Base-by-base conservation (phyloP, 2,797 vertebrate genomes). In the Oreortyx pictus region DNA sequence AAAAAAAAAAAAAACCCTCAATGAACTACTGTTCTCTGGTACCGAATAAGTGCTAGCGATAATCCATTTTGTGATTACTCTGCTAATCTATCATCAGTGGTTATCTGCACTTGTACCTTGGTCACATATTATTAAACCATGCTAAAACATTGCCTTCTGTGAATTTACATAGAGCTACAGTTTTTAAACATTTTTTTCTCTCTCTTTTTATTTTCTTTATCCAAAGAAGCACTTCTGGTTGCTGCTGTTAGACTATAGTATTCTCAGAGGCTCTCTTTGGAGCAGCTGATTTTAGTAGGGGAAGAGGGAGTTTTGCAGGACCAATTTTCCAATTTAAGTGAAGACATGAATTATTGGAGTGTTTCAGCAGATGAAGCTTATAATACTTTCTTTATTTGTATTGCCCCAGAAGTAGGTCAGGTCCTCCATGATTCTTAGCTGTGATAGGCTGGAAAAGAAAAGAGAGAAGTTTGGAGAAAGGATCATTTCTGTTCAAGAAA, bases 41-140 rank as follows among this genome's bases (percentile, higher is more conserved):
- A 80, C 61, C 82, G 44, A 96, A 92, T 66, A 91, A 79, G 54
- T n/a, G 12, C 83, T n/a, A 76, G 22, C 27, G 15, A 90, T 88
- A 49, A 95, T 61, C 31, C 22, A 70, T 59, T 90, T 83, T 83
- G 15, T 73, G 68, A 79, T 29, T 89, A 50, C 81, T 33, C 9
- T 57, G 37, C 41, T 41, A 62, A 61, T 81, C 47, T 27, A 82
- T 89, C 35, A 37, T 89, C 44, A 71, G 9, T 9, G 8, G 41
- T 54, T 95, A 64, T 73, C 61, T 93, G 52, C 31, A 50, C 24
- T 74, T 96, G 22, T 76, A 67, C 49, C 39, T 89, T 79, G 56
- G 31, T 74, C 71, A 79, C 67, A 95, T 16, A 52, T 77, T 91
- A 84, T 89, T 94, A 94, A 89, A 60, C 3, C 11, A 35, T 50